Percentiles rank a stretch among this genome's conserved stretches.
Evolutionary conservation across 2,797 vertebrate genomes (phyloP).

Genomic region (Hephaestus fuliginosus): DNA sequence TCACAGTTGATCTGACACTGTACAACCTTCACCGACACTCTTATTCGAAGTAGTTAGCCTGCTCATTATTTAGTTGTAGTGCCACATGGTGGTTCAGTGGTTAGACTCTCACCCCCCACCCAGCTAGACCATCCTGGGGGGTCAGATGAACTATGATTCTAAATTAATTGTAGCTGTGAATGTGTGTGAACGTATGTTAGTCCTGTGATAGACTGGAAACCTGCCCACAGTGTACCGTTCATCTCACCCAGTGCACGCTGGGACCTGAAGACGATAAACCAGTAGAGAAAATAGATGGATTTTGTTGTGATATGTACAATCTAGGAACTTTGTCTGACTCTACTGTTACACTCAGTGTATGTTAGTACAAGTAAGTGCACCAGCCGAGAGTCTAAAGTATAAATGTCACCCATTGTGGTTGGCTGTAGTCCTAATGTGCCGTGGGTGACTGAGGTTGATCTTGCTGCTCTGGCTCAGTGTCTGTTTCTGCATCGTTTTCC

Average conservation of each 20-base stretch:
- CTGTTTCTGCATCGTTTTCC: slow-evolving; percentile 44
- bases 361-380: not conserved
- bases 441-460: slow-evolving; percentile 33
- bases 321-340: not conserved
- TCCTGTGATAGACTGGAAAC: not conserved
- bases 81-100: not conserved
- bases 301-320: slow-evolving; percentile 25
- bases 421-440: slow-evolving; percentile 4
- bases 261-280: not conserved
- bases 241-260: slow-evolving; percentile 32
- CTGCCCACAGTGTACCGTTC: not conserved
- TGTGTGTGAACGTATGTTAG: not conserved
- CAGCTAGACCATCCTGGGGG: not conserved
- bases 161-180: not conserved
- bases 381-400: not conserved
- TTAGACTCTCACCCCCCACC: not conserved
- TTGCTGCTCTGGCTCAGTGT: slow-evolving; percentile 62
- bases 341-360: slow-evolving; percentile 18
- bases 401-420: not conserved
- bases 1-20: not conserved
- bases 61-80: not conserved
- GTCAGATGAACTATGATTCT: not conserved
- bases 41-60: not conserved
- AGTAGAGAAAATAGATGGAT: slow-evolving; percentile 19
- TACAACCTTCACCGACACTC: not conserved